Percentiles rank a stretch among this genome's conserved stretches.
Evolutionary conservation across 2,797 vertebrate species (phyloP).

Genomic region (Parauchenoglanis ngamensis): DNA sequence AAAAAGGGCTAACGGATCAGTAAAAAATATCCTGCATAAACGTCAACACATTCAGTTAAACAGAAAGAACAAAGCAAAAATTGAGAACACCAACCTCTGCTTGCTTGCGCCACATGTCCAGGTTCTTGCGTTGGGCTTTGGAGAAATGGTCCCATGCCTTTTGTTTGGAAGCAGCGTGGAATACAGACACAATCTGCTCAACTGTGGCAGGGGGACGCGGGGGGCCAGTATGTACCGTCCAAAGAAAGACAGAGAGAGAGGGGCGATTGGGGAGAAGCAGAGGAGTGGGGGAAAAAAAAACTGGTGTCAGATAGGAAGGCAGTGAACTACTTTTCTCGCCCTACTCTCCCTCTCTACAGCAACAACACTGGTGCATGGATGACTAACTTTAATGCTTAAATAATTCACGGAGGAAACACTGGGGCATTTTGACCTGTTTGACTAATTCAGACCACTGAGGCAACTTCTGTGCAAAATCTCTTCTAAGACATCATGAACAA

Average conservation of each 20-base stretch:
- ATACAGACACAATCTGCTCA: slow-evolving; percentile 99
- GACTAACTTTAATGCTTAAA: slow-evolving; percentile 25
- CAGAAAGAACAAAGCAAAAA: slow-evolving; percentile 35
- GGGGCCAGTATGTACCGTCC: slow-evolving; percentile 63
- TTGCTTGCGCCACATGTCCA: slow-evolving; percentile 99
- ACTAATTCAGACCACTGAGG: slow-evolving; percentile 35
- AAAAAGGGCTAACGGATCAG: slow-evolving; percentile 22
- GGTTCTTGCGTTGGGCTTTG: slow-evolving; percentile 99
- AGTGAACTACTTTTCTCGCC: slow-evolving; percentile 63
- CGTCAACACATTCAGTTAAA: slow-evolving; percentile 50
- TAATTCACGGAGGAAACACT: slow-evolving; percentile 30
- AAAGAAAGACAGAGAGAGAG: slow-evolving; percentile 56
- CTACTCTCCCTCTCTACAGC: slow-evolving; percentile 54
- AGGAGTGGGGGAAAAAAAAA: slow-evolving; percentile 80
- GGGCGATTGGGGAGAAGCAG: slow-evolving; percentile 84
- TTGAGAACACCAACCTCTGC: slow-evolving; percentile 87
- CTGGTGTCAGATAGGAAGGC: slow-evolving; percentile 83
- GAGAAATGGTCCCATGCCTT: slow-evolving; percentile 99
- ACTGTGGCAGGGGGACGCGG: slow-evolving; percentile 81
- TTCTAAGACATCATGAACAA: slow-evolving; percentile 1
- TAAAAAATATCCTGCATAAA: slow-evolving; percentile 22
- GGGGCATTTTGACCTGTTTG: slow-evolving; percentile 16
- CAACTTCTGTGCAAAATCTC: slow-evolving; percentile 36
- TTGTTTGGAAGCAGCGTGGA: slow-evolving; percentile 99
- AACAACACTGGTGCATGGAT: slow-evolving; percentile 45